phyloP scores from a whole-genome alignment of 2,113 vertebrate genomes.

The Rhineura floridana region DNA sequence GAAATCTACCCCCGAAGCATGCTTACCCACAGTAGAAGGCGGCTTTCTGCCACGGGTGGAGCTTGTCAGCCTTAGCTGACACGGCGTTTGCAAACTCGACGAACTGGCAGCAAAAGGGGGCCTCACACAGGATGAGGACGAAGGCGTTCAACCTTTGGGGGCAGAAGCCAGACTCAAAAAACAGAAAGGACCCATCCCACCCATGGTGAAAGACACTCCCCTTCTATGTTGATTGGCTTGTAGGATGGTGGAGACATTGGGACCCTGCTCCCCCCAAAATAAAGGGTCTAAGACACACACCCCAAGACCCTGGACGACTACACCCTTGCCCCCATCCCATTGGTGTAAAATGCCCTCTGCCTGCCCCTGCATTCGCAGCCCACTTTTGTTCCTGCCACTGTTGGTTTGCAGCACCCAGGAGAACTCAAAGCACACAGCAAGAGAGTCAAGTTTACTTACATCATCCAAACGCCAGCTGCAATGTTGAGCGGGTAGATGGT shows the following conservation, averaged over 20 bases:
- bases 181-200: not conserved
- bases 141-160: slow-evolving; percentile 87
- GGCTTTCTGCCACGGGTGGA: slow-evolving; percentile 94
- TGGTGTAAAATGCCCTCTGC: too few relatives aligned
- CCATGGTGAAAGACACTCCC: not conserved
- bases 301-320: too few relatives aligned
- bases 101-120: slow-evolving; percentile 97
- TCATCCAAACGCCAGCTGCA: slow-evolving; percentile 95
- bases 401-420: not conserved
- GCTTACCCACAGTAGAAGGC: slow-evolving; percentile 95
- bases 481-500: slow-evolving; percentile 96
- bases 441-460: slow-evolving; percentile 81
- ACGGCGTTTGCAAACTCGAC: slow-evolving; percentile 91
- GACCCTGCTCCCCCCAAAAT: too few relatives aligned
- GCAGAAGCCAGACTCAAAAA: not conserved
- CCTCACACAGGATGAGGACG: slow-evolving; percentile 91
- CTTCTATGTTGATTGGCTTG: too few relatives aligned
- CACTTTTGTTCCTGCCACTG: too few relatives aligned
- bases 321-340: too few relatives aligned
- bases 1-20: too few relatives aligned
- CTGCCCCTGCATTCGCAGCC: too few relatives aligned
- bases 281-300: too few relatives aligned
- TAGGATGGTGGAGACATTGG: too few relatives aligned
- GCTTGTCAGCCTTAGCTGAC: slow-evolving; percentile 80
- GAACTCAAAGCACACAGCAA: too few relatives aligned